Base-by-base conservation (phyloP, 1,140 invertebrate genomes). In the Lepidurus couesii region DNA sequence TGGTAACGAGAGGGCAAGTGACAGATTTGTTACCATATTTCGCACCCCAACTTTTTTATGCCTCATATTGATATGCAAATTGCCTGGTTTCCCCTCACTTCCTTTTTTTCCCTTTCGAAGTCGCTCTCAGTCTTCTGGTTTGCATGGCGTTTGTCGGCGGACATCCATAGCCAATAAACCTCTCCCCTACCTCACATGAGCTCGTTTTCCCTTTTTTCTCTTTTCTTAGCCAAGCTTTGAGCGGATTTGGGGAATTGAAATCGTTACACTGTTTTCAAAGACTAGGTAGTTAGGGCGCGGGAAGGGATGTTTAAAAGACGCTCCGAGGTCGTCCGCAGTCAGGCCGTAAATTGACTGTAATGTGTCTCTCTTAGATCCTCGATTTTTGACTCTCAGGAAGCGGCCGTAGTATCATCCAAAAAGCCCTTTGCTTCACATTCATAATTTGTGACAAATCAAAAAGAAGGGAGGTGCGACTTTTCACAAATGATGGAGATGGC, bases 21-120 rank as follows among this genome's bases (percentile, higher is more conserved):
- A 65, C 53, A 65, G 53, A 65, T 65, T 65, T 65, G 53, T 65
- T 65, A 65, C 53, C 53, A 65, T 65, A n/a, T 65, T 65, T 65
- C 53, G 8, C 53, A 65, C 53, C 53, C 53, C 53, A 7, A 21
- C 34, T 65, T 65, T 65, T 65, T 65, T 65, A 65, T 65, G 53
- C 13, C 3, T 13, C 53, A 65, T 65, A 65, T 65, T 65, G 53
- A 65, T n/a, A 65, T 65, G 53, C 13, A 65, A 21, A 65, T 65
- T 65, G 53, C 16, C 21, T 65, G 53, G 53, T 65, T 65, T 65
- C 53, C 53, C 53, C 53, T 65, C 21, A 34, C 34, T 34, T 34
- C 34, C 34, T 34, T 34, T 34, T 34, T 34, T 34, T 34, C 4
- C 34, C 34, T 8, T 65, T 65, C 53, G 21, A 65, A 65, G 6